phyloP scores from a whole-genome alignment of 2,797 vertebrate genomes.

The Menidia menidia region DNA sequence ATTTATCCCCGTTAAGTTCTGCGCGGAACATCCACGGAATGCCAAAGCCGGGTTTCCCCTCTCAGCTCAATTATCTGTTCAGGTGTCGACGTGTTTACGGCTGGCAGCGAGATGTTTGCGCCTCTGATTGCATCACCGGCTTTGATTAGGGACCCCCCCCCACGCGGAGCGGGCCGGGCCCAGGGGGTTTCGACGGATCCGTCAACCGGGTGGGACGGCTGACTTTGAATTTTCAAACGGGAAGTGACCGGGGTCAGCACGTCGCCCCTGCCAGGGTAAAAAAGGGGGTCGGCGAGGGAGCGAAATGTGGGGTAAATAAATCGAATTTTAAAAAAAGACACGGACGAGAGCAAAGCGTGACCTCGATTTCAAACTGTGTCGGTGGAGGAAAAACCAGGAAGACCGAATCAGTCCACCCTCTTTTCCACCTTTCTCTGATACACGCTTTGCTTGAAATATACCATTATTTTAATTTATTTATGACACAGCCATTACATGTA shows the following conservation, averaged over 20 bases:
- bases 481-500: constrained; percentile 24
- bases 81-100: constrained; percentile 13
- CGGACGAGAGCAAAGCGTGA: constrained; percentile 28
- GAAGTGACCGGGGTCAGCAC: constrained; percentile 15
- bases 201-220: constrained; percentile 23
- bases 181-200: constrained; percentile 35
- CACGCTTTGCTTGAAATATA: constrained; percentile 24
- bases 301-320: neutral
- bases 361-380: constrained; percentile 17
- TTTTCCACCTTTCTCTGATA: neutral
- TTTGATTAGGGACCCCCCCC: constrained; percentile 53
- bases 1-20: neutral
- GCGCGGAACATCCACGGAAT: constrained; percentile 15
- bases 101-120: constrained; percentile 56
- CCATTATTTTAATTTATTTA: constrained; percentile 29
- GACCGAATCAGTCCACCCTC: constrained; percentile 5
- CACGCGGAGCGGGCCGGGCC: constrained; percentile 47
- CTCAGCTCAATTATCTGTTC: constrained; percentile 34
- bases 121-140: constrained; percentile 53
- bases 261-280: constrained; percentile 13
- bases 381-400: constrained; percentile 25
- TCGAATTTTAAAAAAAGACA: neutral
- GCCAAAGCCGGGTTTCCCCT: constrained; percentile 29
- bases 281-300: neutral
- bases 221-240: constrained; percentile 42